Evolutionary conservation across 2,113 vertebrate genomes (phyloP).

Genomic region (Albula goreensis): DNA sequence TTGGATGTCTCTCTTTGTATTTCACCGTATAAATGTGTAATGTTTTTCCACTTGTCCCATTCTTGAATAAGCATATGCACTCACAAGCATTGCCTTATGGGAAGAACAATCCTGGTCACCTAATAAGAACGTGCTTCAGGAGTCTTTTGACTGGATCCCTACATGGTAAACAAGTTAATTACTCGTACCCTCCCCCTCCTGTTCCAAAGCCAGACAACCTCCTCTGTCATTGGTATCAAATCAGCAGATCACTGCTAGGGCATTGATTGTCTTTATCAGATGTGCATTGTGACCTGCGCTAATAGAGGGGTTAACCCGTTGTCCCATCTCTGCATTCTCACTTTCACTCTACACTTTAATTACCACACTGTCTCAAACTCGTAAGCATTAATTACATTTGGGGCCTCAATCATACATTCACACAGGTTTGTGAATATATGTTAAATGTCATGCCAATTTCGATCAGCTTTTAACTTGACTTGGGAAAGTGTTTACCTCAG

Average conservation of each 20-base stretch:
- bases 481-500: too few relatives aligned
- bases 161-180: background rate
- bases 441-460: too few relatives aligned
- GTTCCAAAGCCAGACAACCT: conserved; percentile 43
- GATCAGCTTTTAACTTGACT: too few relatives aligned
- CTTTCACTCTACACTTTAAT: conserved; percentile 37
- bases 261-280: conserved; percentile 91
- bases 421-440: too few relatives aligned
- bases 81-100: background rate
- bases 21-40: too few relatives aligned
- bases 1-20: too few relatives aligned
- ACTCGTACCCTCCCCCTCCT: background rate
- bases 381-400: too few relatives aligned
- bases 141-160: conserved; percentile 34
- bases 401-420: too few relatives aligned
- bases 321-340: conserved; percentile 9
- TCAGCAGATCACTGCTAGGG: conserved; percentile 68
- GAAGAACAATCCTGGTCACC: background rate
- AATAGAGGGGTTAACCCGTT: conserved; percentile 76
- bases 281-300: conserved; percentile 81
- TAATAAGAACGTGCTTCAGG: too few relatives aligned
- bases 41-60: too few relatives aligned
- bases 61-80: too few relatives aligned
- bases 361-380: background rate
- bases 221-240: conserved; percentile 73